Base-by-base conservation (phyloP, 1,140 invertebrate genomes). In the Daktulosphaira vitifoliae region DNA sequence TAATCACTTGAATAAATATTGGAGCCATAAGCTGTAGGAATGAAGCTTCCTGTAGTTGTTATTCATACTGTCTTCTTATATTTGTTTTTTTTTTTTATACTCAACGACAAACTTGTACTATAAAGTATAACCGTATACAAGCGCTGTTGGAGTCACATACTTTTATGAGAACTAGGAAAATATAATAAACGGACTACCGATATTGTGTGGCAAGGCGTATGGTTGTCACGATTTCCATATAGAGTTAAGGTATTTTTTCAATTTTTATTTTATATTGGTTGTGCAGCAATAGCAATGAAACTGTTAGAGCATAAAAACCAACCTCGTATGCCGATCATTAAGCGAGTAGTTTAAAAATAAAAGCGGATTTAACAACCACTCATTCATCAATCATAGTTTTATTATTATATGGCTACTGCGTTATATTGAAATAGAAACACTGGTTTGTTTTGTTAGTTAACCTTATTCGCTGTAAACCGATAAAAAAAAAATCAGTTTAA, bases 291-390 rank as follows among this genome's bases (percentile, higher is more conserved):
- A n/a, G n/a, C n/a, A n/a, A n/a, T n/a, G n/a, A n/a, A n/a, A n/a
- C n/a, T n/a, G n/a, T n/a, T 39, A 6, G 22, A n/a, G 18, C n/a
- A 62, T 48, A 48, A 46, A 44, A 62, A 44, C 26, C 42, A 62
- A 46, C 8, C 23, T 42, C 6, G 42, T 26, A 23, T 11, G 44
- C 18, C 13, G 18, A 48, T 33, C 56, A 22, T 48, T 48, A 48
- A 62, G 42, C 46, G 29, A 39, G 6, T n/a, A 23, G 54, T 59
- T 59, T 44, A 48, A 62, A 62, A 62, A 62, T 62, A 62, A 62
- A 62, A 62, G n/a, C 26, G 16, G 42, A 62, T 29, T 62, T 48
- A 62, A 48, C 42, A 46, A 33, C 39, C 25, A 33, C 13, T 16
- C 26, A 48, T 62, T 16, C 26, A 48, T 62, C 56, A 48, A 62